Evolutionary conservation across 2,797 vertebrate genomes (phyloP).

Genomic region (Pseudochirops corinnae): DNA sequence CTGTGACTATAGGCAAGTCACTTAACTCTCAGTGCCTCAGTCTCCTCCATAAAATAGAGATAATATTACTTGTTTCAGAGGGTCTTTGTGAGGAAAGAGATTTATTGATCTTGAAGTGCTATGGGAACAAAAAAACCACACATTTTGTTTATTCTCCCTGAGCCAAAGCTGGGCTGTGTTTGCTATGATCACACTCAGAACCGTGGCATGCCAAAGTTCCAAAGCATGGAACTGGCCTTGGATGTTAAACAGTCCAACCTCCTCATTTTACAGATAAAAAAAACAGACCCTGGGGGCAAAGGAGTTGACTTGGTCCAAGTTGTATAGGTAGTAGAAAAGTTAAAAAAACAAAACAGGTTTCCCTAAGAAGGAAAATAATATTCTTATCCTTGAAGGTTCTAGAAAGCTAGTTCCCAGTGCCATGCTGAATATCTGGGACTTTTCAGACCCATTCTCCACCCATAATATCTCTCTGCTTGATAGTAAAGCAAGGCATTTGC

Average conservation of each 20-base stretch:
- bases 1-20: background rate
- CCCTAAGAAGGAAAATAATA: background rate
- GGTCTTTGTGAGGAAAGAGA: background rate
- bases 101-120: background rate
- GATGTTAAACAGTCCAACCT: background rate
- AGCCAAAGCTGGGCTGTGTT: background rate
- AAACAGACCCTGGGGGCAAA: background rate
- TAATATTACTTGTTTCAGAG: background rate
- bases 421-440: background rate
- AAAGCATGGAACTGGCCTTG: background rate
- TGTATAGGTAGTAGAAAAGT: background rate
- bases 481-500: background rate
- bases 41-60: background rate
- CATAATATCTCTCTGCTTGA: background rate
- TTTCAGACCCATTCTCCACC: background rate
- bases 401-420: background rate
- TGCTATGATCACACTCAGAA: background rate
- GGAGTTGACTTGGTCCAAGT: background rate
- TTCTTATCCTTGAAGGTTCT: background rate
- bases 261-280: background rate
- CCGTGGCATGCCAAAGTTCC: background rate
- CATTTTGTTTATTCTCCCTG: background rate
- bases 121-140: background rate
- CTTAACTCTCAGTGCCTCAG: background rate
- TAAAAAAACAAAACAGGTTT: background rate